These are phyloP conservation scores for Ctenopoma kingsleyae DNA, from an alignment of 2,797 vertebrate species.

Conservation along the genomic window DNA sequence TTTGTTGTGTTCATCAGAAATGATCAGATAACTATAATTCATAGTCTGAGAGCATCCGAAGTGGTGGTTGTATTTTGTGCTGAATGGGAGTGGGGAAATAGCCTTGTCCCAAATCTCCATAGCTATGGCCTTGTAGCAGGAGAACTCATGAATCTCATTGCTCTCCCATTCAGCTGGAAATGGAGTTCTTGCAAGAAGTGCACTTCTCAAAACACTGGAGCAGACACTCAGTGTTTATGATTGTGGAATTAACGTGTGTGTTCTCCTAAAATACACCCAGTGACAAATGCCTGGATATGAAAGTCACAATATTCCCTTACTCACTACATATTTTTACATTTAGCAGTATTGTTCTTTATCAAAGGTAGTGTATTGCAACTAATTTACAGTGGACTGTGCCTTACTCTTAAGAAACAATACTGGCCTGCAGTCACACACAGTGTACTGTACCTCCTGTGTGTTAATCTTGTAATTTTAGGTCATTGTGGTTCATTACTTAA, in stretches of 20 bases:
- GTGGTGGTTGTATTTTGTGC: constrained; percentile 41
- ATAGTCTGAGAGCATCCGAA: constrained; percentile 46
- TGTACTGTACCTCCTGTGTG: constrained; percentile 34
- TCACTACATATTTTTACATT: constrained; percentile 22
- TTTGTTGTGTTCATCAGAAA: constrained; percentile 40
- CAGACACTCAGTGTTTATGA: constrained; percentile 56
- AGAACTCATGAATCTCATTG: constrained; percentile 81
- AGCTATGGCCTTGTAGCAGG: constrained; percentile 66
- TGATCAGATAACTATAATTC: constrained; percentile 53
- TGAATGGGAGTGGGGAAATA: constrained; percentile 61
- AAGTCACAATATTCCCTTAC: constrained; percentile 50
- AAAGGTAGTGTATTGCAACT: constrained; percentile 11
- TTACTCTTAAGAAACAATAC: constrained; percentile 8
- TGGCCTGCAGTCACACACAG: constrained; percentile 16
- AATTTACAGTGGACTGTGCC: constrained; percentile 16
- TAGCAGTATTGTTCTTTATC: constrained; percentile 19
- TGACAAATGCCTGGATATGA: constrained; percentile 55
- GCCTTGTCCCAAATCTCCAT: constrained; percentile 69
- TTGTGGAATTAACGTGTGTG: constrained; percentile 58
- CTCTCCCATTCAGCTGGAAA: constrained; percentile 71
- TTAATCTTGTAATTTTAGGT: constrained; percentile 75
- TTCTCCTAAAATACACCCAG: constrained; percentile 46
- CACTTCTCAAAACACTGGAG: constrained; percentile 57
- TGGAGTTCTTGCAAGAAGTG: constrained; percentile 51
- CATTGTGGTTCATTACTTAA: constrained; percentile 75